phyloP scores from a whole-genome alignment of 2,113 vertebrate species.

The Microcebus griseorufus region DNA sequence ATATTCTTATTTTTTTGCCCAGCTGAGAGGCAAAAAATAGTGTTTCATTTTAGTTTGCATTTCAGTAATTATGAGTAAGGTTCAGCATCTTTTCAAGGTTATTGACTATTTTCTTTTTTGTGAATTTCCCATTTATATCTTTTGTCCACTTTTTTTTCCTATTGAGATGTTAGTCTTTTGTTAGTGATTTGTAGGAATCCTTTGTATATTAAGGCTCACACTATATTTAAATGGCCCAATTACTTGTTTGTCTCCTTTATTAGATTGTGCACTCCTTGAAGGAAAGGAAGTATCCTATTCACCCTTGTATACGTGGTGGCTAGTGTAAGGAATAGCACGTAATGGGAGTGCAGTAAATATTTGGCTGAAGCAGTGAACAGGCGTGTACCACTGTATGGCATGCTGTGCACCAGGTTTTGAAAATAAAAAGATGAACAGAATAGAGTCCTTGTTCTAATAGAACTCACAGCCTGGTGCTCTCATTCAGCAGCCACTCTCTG shows the following conservation, averaged over 20 bases:
- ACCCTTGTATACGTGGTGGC: background rate
- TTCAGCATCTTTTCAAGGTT: background rate
- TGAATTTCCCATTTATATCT: background rate
- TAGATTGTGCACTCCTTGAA: background rate
- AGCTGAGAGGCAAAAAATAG: background rate
- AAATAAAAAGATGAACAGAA: background rate
- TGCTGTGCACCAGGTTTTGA: background rate
- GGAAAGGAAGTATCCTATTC: background rate
- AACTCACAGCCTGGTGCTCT: background rate
- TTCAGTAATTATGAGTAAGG: background rate
- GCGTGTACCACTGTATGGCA: background rate
- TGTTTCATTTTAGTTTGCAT: background rate
- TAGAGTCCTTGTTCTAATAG: background rate
- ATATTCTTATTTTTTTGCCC: background rate
- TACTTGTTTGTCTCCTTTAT: background rate
- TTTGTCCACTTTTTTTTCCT: background rate
- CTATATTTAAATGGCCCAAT: background rate
- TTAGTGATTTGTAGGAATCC: background rate
- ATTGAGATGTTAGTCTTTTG: background rate
- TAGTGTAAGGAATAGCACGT: background rate
- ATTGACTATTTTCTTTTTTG: background rate
- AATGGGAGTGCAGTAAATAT: background rate
- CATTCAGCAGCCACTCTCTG: background rate
- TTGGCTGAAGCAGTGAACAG: background rate
- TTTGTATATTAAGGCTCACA: background rate